Conservation (phyloP, 2,888 invertebrate genomes). For the Hydrotaea diabolus region DNA sequence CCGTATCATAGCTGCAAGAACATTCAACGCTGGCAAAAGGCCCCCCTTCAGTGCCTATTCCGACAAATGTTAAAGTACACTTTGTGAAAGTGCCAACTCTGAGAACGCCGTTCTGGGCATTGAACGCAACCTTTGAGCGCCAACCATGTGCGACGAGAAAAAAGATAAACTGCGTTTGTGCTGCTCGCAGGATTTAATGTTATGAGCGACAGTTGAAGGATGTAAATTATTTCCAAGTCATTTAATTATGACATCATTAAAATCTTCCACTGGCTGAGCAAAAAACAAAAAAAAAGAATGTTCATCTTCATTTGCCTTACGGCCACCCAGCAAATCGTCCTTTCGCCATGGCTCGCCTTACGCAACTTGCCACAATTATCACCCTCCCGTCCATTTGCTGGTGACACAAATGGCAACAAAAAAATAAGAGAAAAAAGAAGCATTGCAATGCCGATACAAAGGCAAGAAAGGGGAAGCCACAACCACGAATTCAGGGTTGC, state of each 20-base stretch:
- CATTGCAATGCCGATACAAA: neutral
- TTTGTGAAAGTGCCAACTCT: neutral
- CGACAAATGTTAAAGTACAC: neutral
- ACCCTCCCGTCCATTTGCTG: neutral
- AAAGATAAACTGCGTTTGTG: slow-evolving; percentile 30
- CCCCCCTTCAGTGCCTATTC: neutral
- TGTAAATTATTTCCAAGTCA: slow-evolving; percentile 69
- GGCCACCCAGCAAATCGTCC: neutral
- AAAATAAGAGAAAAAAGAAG: neutral
- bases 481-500: neutral
- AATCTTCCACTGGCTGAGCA: slow-evolving; percentile 70
- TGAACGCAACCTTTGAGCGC: neutral
- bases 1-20: neutral
- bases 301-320: neutral
- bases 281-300: slow-evolving; percentile 52
- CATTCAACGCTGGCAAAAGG: neutral
- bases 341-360: neutral
- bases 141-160: neutral
- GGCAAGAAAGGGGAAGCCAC: neutral
- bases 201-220: slow-evolving; percentile 61
- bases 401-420: neutral
- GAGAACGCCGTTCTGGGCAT: neutral
- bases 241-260: slow-evolving; percentile 71
- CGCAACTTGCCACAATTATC: slow-evolving; percentile 15
- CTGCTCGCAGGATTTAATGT: slow-evolving; percentile 35